A percentile compares a stretch with the other conserved stretches of the same genome.
phyloP scores from a whole-genome alignment of 2,888 invertebrate species.

The Plagodis dolabraria region DNA sequence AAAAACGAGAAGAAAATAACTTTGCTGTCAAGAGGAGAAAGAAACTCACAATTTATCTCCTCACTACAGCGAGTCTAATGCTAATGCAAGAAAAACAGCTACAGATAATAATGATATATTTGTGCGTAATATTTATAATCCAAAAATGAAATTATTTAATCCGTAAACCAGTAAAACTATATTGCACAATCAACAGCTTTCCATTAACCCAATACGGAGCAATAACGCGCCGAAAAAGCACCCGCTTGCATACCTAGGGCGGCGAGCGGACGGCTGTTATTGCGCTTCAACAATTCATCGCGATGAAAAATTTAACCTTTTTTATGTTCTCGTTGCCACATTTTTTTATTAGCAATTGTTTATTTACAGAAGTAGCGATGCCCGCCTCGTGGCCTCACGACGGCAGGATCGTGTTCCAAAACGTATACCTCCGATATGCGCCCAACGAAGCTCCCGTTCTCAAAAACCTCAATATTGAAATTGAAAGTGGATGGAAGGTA shows the following conservation, averaged over 20 bases:
- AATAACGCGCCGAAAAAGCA: conserved; percentile 20
- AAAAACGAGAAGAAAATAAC: too few relatives aligned
- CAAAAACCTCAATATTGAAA: conserved; percentile 65
- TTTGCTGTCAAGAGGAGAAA: too few relatives aligned
- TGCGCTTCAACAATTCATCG: conserved; percentile 41
- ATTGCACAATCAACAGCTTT: conserved; percentile 13
- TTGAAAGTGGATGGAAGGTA: conserved; percentile 80
- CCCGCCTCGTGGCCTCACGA: conserved; percentile 86
- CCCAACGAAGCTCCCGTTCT: conserved; percentile 87
- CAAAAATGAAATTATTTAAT: too few relatives aligned
- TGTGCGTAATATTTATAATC: too few relatives aligned
- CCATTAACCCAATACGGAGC: conserved; percentile 17
- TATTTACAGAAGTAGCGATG: conserved; percentile 74
- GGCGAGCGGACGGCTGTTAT: conserved; percentile 23
- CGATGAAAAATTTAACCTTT: conserved; percentile 39
- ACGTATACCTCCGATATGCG: conserved; percentile 86
- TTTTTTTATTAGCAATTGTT: conserved; percentile 34
- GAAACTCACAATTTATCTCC: too few relatives aligned
- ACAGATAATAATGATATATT: too few relatives aligned
- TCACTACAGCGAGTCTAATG: too few relatives aligned
- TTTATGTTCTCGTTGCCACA: conserved; percentile 34
- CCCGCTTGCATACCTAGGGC: conserved; percentile 21
- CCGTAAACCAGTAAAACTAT: background rate
- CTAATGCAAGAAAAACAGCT: too few relatives aligned
- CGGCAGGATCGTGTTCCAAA: conserved; percentile 85